These are phyloP conservation scores for Drosophila recens DNA, from an alignment of 2,888 invertebrate genomes.

Conservation along the genomic window DNA sequence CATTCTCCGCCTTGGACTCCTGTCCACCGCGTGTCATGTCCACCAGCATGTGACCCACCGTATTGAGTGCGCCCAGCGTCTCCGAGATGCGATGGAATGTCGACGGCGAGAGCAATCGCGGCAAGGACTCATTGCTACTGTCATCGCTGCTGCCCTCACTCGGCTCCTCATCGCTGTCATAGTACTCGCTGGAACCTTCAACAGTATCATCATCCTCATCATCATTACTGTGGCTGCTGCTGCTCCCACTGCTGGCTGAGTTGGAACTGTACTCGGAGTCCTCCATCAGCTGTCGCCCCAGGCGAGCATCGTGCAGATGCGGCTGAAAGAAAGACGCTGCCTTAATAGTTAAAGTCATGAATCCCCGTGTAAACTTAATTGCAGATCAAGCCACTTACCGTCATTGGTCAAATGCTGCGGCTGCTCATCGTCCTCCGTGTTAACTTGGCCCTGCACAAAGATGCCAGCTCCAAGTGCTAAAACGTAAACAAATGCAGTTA, in stretches of 20 bases:
- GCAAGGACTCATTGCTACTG: constrained; percentile 83
- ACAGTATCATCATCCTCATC: constrained; percentile 62
- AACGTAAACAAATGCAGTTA: background rate
- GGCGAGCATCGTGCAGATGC: constrained; percentile 69
- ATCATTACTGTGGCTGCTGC: constrained; percentile 40
- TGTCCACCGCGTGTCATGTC: constrained; percentile 89
- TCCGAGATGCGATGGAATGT: constrained; percentile 88
- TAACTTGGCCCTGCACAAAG: constrained; percentile 6
- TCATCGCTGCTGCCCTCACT: constrained; percentile 57
- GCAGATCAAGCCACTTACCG: constrained; percentile 70
- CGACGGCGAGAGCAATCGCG: constrained; percentile 87
- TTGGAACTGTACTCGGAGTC: constrained; percentile 44
- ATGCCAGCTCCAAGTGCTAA: constrained; percentile 44
- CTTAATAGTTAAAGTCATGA: constrained; percentile 83
- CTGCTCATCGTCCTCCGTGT: constrained; percentile 67
- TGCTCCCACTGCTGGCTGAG: constrained; percentile 51
- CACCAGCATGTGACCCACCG: constrained; percentile 93
- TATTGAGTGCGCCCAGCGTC: constrained; percentile 92
- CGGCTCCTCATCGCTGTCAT: constrained; percentile 76
- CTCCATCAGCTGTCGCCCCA: constrained; percentile 51
- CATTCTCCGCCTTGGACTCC: constrained; percentile 59
- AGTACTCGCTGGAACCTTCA: constrained; percentile 76
- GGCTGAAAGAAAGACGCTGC: constrained; percentile 85
- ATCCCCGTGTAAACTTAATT: constrained; percentile 51
- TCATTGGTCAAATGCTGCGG: constrained; percentile 79